These are phyloP conservation scores for Sorex araneus DNA, from an alignment of 2,113 vertebrate genomes.

Conservation along the genomic window DNA sequence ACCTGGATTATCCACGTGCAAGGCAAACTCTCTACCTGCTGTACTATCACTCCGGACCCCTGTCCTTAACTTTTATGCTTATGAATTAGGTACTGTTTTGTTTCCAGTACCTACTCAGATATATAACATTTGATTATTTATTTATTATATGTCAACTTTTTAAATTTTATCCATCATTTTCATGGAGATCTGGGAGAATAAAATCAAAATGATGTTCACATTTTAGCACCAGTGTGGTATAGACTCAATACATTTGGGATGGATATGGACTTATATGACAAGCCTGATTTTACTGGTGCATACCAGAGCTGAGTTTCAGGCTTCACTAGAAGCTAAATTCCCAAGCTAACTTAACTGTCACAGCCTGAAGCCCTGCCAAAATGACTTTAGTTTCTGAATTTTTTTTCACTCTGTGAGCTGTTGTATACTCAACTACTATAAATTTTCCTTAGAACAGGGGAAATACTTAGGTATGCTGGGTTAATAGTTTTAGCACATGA, in stretches of 20 bases:
- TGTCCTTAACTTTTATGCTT: too few relatives aligned
- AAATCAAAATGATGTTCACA: background rate
- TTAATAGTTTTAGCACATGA: background rate
- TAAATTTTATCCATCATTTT: background rate
- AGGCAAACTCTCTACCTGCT: too few relatives aligned
- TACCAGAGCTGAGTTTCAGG: background rate
- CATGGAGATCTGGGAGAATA: background rate
- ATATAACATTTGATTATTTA: background rate
- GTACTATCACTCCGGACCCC: too few relatives aligned
- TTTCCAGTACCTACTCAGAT: background rate
- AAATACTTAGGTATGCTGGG: background rate
- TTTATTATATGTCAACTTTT: background rate
- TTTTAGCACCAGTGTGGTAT: background rate
- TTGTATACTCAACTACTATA: background rate
- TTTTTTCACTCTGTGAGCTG: background rate
- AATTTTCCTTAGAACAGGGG: background rate
- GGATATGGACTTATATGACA: too few relatives aligned
- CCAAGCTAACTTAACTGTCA: background rate
- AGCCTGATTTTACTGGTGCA: background rate
- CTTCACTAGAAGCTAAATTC: background rate
- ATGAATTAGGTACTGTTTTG: background rate
- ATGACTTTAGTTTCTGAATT: background rate
- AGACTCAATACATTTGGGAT: background rate
- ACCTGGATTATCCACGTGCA: too few relatives aligned
- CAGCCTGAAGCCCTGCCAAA: background rate